These are phyloP conservation scores for Falco columbarius DNA, from an alignment of 2,797 vertebrate species.

Conservation along the genomic window DNA sequence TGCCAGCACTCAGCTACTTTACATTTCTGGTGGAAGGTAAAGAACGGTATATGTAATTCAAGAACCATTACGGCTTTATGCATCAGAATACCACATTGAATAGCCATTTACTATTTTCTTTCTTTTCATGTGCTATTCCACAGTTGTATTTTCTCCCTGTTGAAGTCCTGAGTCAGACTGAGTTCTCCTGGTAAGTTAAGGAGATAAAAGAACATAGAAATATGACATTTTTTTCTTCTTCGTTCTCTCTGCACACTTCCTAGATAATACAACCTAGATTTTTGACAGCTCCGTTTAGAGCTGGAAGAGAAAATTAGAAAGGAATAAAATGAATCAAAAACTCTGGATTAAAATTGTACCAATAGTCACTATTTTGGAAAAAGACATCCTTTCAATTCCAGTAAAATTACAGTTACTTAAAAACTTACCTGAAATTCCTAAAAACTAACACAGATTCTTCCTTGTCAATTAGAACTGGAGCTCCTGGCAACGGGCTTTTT, in stretches of 20 bases:
- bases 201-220: neutral
- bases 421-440: neutral
- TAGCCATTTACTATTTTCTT: neutral
- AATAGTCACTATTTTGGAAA: neutral
- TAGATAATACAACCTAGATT: neutral
- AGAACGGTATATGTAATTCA: neutral
- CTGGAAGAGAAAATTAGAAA: neutral
- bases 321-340: neutral
- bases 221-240: neutral
- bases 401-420: neutral
- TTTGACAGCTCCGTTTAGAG: neutral
- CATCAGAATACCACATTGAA: neutral
- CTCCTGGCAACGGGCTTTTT: neutral
- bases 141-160: neutral
- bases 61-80: neutral
- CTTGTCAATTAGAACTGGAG: neutral
- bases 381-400: neutral
- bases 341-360: neutral
- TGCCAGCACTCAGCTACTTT: neutral
- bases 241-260: neutral
- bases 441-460: neutral
- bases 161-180: neutral
- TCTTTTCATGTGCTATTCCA: neutral
- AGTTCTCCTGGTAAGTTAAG: neutral
- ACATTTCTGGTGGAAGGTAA: neutral